These are phyloP conservation scores for Monodelphis domestica DNA, from an alignment of 2,797 vertebrate species.

Conservation along the genomic window DNA sequence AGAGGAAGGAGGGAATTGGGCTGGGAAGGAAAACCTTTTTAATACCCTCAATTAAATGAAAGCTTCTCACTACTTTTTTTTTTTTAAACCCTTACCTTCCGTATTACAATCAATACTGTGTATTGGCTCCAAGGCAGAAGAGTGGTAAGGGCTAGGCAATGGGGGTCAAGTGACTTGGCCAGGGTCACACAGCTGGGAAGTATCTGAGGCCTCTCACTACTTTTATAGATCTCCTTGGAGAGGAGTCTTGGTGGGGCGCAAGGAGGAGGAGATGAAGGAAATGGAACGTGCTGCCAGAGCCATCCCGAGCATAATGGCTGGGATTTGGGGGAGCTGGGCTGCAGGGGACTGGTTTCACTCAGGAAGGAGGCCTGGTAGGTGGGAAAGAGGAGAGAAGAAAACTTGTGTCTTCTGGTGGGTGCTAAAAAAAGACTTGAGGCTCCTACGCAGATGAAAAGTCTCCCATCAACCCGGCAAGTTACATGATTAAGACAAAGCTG, in stretches of 20 bases:
- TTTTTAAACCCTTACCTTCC: too few relatives aligned
- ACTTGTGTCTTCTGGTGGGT: not conserved
- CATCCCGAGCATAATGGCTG: not conserved
- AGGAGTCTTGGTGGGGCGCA: not conserved
- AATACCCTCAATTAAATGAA: not conserved
- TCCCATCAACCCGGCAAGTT: not conserved
- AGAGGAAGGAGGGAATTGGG: not conserved
- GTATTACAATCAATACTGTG: too few relatives aligned
- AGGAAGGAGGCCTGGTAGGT: not conserved
- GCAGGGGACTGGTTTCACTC: not conserved
- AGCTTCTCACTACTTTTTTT: not conserved
- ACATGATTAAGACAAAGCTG: not conserved
- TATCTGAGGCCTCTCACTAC: too few relatives aligned
- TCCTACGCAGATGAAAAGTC: not conserved
- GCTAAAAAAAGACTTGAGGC: slow-evolving; percentile 23
- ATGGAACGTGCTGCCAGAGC: not conserved
- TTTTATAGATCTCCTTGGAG: not conserved
- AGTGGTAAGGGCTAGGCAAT: too few relatives aligned
- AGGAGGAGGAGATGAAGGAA: not conserved
- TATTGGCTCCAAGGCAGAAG: too few relatives aligned
- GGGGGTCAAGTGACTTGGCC: too few relatives aligned
- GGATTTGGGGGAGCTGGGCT: not conserved
- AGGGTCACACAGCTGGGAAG: too few relatives aligned
- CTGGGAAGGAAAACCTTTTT: not conserved
- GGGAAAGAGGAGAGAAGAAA: not conserved